Base-by-base conservation (phyloP, 2,797 vertebrate species). In the Chrysocyon brachyurus region DNA sequence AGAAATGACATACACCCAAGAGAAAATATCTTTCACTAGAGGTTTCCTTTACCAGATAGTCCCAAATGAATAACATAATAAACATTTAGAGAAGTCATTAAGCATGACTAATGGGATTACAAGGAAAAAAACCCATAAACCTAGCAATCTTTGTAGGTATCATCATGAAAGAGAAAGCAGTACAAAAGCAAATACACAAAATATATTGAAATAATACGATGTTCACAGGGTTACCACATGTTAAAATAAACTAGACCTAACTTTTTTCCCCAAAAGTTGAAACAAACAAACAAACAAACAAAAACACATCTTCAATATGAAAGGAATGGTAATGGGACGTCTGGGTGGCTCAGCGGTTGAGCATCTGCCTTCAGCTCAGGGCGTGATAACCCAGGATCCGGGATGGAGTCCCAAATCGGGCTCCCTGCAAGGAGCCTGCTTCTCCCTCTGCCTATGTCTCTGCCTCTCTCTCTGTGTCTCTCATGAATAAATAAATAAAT, bases 41-140 rank as follows among this genome's bases (percentile, higher is more conserved):
- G 88, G 33, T 5, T 57, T 87, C 7, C 85, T 92, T 54, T 49
- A 64, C 9, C 63, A 90, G 68, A 82, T 36, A 61, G 46, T 97
- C 95, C 96, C 97, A 87, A 75, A 86, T 49, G 89, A 46, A 54
- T 9, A 56, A 33, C 66, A 40, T 31, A 52, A 46, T 0, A 33
- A 79, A 79, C 1, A 5, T 28, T 92, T 14, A 93, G 85, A 79
- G 72, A 97, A 91, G 88, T 87, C 92, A 87, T 64, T 26, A 93
- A 63, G 26, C 63, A 72, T 92, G 90, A 97, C 81, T 31, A 89
- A 97, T 2, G 12, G 70, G 95, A 96, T 68, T 87, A 93, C 15
- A 94, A 91, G 7, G 73, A 87, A 77, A 85, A 70, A 89, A 87
- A 94, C 14, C 52, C 75, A 24, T 0, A 4, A 22, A 70, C 12